phyloP scores from a whole-genome alignment of 2,888 invertebrate species.

The Stegana nigrithorax region DNA sequence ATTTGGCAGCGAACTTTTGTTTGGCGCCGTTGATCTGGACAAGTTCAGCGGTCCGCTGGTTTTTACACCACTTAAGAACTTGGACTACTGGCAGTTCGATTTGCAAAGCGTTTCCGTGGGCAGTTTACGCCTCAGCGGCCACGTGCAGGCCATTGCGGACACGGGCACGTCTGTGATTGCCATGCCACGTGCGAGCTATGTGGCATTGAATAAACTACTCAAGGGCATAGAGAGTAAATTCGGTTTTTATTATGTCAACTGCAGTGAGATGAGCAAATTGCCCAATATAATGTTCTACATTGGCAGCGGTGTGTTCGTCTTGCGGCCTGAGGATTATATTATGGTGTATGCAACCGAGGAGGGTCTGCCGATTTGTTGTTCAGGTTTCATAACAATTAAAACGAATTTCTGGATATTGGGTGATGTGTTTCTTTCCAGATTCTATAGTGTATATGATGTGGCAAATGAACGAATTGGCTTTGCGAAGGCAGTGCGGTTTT shows the following conservation, averaged over 20 bases:
- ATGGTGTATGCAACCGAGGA: background rate
- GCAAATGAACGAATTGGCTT: constrained; percentile 33
- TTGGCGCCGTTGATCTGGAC: background rate
- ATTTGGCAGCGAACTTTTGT: background rate
- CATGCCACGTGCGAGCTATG: background rate
- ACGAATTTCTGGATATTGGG: constrained; percentile 42
- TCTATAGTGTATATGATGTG: constrained; percentile 44
- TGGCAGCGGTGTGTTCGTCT: background rate
- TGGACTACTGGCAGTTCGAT: constrained; percentile 31
- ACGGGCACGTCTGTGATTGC: constrained; percentile 13
- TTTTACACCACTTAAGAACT: constrained; percentile 19
- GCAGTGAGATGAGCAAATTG: background rate
- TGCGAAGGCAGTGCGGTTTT: constrained; percentile 16
- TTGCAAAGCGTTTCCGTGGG: constrained; percentile 27
- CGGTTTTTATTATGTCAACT: background rate
- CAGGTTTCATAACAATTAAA: constrained; percentile 31
- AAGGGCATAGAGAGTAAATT: background rate
- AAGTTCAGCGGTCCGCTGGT: background rate
- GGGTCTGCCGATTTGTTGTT: constrained; percentile 18
- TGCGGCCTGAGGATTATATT: constrained; percentile 28
- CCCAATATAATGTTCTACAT: background rate
- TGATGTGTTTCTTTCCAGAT: constrained; percentile 39
- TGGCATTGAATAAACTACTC: constrained; percentile 18
- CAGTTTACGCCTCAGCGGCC: constrained; percentile 14
- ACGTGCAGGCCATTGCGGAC: constrained; percentile 16